Evolutionary conservation across 1,140 invertebrate genomes (phyloP).

Genomic region (Cydia pomonella): DNA sequence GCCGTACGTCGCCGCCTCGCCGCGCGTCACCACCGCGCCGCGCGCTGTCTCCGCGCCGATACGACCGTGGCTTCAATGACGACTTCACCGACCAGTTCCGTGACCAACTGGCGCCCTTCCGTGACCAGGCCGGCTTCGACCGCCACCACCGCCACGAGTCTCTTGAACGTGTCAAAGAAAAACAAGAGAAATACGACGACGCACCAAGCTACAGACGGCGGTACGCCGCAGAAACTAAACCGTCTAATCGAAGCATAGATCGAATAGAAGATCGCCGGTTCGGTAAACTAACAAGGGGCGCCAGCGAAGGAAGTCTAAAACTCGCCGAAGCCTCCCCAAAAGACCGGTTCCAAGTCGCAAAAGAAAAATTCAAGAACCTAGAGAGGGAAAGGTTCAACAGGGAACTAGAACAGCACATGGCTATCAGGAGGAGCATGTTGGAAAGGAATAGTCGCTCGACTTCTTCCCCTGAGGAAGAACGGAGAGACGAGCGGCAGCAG

Average conservation of each 20-base stretch:
- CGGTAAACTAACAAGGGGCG: slow-evolving; percentile 68
- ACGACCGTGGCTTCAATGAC: slow-evolving; percentile 61
- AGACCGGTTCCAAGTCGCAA: slow-evolving; percentile 90
- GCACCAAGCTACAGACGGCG: slow-evolving; percentile 63
- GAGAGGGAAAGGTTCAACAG: slow-evolving; percentile 85
- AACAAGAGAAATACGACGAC: slow-evolving; percentile 64
- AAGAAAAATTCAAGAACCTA: slow-evolving; percentile 90
- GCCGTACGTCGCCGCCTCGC: slow-evolving; percentile 57
- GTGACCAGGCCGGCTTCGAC: slow-evolving; percentile 64
- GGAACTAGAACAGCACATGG: slow-evolving; percentile 78
- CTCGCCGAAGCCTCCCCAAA: slow-evolving; percentile 82
- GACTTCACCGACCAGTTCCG: slow-evolving; percentile 65
- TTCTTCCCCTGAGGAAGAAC: slow-evolving; percentile 78
- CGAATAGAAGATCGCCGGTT: slow-evolving; percentile 67
- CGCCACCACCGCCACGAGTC: slow-evolving; percentile 70
- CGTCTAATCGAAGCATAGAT: slow-evolving; percentile 71
- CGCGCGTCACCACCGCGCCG: slow-evolving; percentile 53
- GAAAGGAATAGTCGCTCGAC: slow-evolving; percentile 77
- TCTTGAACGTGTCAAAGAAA: slow-evolving; percentile 63
- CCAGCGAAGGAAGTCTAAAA: slow-evolving; percentile 74
- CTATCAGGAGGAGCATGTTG: slow-evolving; percentile 74
- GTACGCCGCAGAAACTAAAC: slow-evolving; percentile 70
- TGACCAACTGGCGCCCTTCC: slow-evolving; percentile 57
- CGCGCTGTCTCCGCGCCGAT: slow-evolving; percentile 63
- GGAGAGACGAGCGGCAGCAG: slow-evolving; percentile 69